A percentile compares a stretch with the other conserved stretches of the same genome.
These are phyloP conservation scores for Amphipoea lucens DNA, from an alignment of 2,888 invertebrate species.

Conservation along the genomic window DNA sequence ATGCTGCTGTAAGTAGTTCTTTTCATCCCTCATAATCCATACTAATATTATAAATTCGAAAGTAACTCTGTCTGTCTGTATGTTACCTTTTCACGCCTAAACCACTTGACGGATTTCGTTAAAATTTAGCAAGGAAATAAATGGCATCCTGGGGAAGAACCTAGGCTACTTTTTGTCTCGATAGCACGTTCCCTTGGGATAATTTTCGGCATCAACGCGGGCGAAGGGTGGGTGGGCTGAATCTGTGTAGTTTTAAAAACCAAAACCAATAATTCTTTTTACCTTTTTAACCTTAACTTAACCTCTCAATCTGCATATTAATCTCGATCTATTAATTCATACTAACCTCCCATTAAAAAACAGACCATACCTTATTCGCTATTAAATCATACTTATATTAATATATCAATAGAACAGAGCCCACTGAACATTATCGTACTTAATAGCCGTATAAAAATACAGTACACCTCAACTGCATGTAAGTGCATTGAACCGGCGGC, in stretches of 20 bases:
- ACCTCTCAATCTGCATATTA: conserved; percentile 23
- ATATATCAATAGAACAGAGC: conserved; percentile 52
- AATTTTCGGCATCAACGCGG: too few relatives aligned
- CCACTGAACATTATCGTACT: conserved; percentile 64
- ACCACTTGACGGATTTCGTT: too few relatives aligned
- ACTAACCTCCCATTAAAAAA: conserved; percentile 35
- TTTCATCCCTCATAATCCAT: too few relatives aligned
- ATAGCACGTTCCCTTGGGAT: too few relatives aligned
- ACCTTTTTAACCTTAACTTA: conserved; percentile 32
- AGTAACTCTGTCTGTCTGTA: too few relatives aligned
- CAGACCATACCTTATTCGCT: conserved; percentile 45
- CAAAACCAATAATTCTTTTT: conserved; percentile 6
- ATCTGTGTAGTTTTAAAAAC: neutral
- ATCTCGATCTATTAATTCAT: conserved; percentile 38
- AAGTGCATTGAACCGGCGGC: conserved; percentile 74
- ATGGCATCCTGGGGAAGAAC: too few relatives aligned
- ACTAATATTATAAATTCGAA: too few relatives aligned
- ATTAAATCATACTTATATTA: conserved; percentile 59
- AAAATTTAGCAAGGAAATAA: too few relatives aligned
- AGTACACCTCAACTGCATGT: conserved; percentile 67
- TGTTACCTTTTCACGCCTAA: too few relatives aligned
- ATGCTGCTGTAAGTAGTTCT: too few relatives aligned
- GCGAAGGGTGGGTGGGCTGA: too few relatives aligned
- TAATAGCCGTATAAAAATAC: conserved; percentile 63
- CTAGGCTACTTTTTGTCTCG: too few relatives aligned